These are phyloP conservation scores for Helarctos malayanus DNA, from an alignment of 2,797 vertebrate genomes.

Conservation along the genomic window DNA sequence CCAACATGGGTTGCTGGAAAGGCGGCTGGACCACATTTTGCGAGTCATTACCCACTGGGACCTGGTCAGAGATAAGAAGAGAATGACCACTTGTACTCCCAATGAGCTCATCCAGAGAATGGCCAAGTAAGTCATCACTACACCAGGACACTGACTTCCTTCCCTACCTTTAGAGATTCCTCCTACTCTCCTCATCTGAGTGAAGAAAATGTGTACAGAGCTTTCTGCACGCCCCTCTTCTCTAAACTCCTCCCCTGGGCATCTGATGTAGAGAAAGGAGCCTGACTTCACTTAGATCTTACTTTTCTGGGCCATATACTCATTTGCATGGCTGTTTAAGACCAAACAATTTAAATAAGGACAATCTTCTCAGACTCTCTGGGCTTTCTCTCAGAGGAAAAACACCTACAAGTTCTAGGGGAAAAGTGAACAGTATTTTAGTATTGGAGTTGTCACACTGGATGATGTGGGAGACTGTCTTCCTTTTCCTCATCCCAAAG, in stretches of 20 bases:
- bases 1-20: constrained; percentile 98
- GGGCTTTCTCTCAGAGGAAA: constrained; percentile 32
- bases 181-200: not conserved
- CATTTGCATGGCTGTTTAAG: constrained; percentile 45
- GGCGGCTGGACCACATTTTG: constrained; percentile 97
- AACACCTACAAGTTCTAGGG: not conserved
- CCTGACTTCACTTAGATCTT: constrained; percentile 29
- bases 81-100: not conserved
- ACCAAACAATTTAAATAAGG: constrained; percentile 57
- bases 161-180: not conserved
- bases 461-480: not conserved
- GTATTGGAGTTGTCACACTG: not conserved
- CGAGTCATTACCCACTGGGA: constrained; percentile 96
- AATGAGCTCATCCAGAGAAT: constrained; percentile 5
- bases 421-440: constrained; percentile 45
- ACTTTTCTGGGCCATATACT: constrained; percentile 11
- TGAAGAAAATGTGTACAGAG: constrained; percentile 49
- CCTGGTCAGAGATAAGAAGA: constrained; percentile 88
- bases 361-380: constrained; percentile 43
- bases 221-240: not conserved
- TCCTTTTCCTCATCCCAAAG: constrained; percentile 36
- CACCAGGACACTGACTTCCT: not conserved
- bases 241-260: not conserved
- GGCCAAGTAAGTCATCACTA: constrained; percentile 11
- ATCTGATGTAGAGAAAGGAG: constrained; percentile 12